A percentile compares a stretch with the other conserved stretches of the same genome.
Evolutionary conservation across 1,140 invertebrate species (phyloP).

Genomic region (Macrobrachium nipponense): DNA sequence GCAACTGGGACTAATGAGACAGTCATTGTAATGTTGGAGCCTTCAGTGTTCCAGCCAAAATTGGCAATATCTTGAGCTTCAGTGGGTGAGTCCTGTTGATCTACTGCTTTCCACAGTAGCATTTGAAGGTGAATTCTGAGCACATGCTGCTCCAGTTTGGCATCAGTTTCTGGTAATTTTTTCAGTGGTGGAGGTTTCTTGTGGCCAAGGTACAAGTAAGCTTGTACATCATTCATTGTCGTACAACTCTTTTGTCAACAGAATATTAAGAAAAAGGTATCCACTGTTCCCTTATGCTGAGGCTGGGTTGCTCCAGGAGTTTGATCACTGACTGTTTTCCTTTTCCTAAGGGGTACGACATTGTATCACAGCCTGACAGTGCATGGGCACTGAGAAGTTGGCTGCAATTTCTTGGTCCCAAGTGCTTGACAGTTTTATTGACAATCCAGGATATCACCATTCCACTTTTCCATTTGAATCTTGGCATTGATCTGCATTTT

Average conservation of each 20-base stretch:
- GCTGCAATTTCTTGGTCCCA: conserved; percentile 23
- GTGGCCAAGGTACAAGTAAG: neutral
- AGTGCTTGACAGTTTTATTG: neutral
- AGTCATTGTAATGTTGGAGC: no score
- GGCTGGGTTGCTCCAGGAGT: neutral
- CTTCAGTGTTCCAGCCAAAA: no score
- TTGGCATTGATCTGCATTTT: neutral
- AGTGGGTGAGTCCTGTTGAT: no score
- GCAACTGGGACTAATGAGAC: no score
- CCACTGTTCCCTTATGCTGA: neutral
- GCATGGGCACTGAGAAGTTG: conserved; percentile 1
- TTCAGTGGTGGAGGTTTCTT: neutral
- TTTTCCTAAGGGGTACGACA: neutral
- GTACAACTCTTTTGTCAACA: conserved; percentile 5
- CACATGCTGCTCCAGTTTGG: no score
- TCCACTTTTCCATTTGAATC: conserved; percentile 10
- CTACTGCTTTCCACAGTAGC: conserved; percentile 19
- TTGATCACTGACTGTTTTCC: conserved; percentile 3
- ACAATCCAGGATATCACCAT: conserved; percentile 8
- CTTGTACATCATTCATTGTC: conserved; percentile 24
- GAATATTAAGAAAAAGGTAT: conserved; percentile 8
- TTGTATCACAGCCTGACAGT: conserved; percentile 1
- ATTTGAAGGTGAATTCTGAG: no score
- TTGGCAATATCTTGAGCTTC: no score
- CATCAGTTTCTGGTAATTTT: no score